Base-by-base conservation (phyloP, 2,113 vertebrate genomes). In the Ptychochromis oligacanthus region DNA sequence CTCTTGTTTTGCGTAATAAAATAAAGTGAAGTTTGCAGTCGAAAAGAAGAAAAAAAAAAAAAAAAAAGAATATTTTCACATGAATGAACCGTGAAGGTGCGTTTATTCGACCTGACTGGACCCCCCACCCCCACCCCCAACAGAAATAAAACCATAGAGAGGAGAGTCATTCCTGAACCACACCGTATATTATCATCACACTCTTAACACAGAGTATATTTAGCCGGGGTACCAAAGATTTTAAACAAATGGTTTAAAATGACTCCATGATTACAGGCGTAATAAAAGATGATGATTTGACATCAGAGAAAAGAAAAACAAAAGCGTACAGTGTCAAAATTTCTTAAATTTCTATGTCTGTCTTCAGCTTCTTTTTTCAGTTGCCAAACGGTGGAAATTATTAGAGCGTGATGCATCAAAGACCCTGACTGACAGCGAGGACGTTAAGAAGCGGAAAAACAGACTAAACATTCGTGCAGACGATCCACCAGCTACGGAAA, bases 21-120 rank as follows among this genome's bases (percentile, higher is more conserved):
- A 43, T 49, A 38, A 15, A 46, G 67, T 82, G 67, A 52, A 72
- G 81, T 62, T 67, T 79, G 76, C 13, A 38, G 75, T 15, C 14
- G 24, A 58, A 61, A 24, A 61, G 61, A 28, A 31, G 28, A 31
- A 31, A 31, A 31, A 31, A 4, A 31, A 31, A 31, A 31, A 31
- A 31, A 4, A 31, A 31, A 77, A 56, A 20, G 28, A 77, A 82
- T 77, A 20, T 91, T 89, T 84, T 70, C 87, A 89, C 83, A 77
- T 79, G 84, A 88, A 58, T 90, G 88, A 84, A 11, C 81, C 2
- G 76, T 26, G 62, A 34, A 83, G 91, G 88, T 77, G 83, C 26
- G 57, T 64, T 87, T n/a, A 75, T 87, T 87, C 86, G 28, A 38
- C 5, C 43, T 20, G 20, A 14, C 43, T 58, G 54, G n/a, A n/a